These are phyloP conservation scores for Xiphophorus birchmanni DNA, from an alignment of 2,797 vertebrate genomes.

Conservation along the genomic window DNA sequence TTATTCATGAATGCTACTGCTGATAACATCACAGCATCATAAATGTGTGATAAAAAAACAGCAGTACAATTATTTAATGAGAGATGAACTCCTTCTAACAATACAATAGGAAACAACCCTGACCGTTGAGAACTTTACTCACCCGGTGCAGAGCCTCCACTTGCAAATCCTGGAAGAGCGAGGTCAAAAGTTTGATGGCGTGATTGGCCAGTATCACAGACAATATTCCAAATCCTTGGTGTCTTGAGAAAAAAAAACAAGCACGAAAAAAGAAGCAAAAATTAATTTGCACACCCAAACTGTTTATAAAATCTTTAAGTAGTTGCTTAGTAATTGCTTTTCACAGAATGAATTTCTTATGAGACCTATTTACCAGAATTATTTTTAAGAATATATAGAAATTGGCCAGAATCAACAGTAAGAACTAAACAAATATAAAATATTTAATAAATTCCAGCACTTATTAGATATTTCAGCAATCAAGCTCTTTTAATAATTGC, in stretches of 20 bases:
- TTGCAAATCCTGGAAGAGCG: slow-evolving; percentile 97
- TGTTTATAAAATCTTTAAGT: not conserved
- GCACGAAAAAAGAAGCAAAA: slow-evolving; percentile 1
- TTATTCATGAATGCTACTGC: not conserved
- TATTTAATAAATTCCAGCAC: not conserved
- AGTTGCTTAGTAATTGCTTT: not conserved
- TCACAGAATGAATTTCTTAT: not conserved
- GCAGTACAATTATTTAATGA: not conserved
- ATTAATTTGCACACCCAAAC: not conserved
- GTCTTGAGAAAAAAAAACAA: slow-evolving; percentile 73
- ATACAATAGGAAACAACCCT: not conserved
- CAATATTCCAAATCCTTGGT: slow-evolving; percentile 96
- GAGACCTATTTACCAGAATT: not conserved
- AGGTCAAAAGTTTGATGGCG: slow-evolving; percentile 92
- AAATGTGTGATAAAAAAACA: not conserved
- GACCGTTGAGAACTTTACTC: slow-evolving; percentile 31
- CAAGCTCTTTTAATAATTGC: not conserved
- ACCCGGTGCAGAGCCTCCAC: slow-evolving; percentile 96
- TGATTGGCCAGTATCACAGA: slow-evolving; percentile 97
- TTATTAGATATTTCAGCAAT: not conserved
- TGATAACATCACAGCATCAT: not conserved
- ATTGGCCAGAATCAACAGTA: not conserved
- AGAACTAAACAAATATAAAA: not conserved
- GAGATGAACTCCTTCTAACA: not conserved
- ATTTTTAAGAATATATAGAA: not conserved